Evolutionary conservation across 2,113 vertebrate genomes (phyloP).

Genomic region (Spilogale gracilis): DNA sequence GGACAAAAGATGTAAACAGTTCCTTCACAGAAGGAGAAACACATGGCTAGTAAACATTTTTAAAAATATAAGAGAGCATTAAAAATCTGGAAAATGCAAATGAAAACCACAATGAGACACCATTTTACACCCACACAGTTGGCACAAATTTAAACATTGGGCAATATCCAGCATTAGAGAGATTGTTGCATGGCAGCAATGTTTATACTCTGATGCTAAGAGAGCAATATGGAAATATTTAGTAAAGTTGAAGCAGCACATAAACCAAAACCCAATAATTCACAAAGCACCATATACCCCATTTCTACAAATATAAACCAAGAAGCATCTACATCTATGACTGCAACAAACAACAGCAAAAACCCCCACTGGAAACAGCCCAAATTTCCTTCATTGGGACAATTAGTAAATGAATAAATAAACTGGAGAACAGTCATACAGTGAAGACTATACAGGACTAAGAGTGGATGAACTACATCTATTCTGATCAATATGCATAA

Average conservation of each 20-base stretch:
- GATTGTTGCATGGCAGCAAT: background rate
- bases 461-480: background rate
- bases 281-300: background rate
- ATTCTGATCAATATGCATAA: background rate
- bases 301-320: background rate
- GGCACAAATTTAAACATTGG: conserved; percentile 47
- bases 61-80: conserved; percentile 33
- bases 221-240: background rate
- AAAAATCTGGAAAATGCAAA: conserved; percentile 58
- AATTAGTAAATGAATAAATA: conserved; percentile 10
- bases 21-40: conserved; percentile 40
- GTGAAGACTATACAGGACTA: background rate
- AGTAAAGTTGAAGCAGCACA: background rate
- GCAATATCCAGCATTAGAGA: background rate
- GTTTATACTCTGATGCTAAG: background rate
- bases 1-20: background rate
- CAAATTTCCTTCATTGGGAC: background rate
- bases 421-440: background rate
- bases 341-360: background rate
- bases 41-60: conserved; percentile 27
- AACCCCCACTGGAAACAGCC: background rate
- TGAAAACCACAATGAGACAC: conserved; percentile 26
- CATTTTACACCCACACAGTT: conserved; percentile 42
- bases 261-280: background rate
- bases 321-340: background rate